These are phyloP conservation scores for Neosalanx taihuensis DNA, from an alignment of 2,797 vertebrate genomes.

Conservation along the genomic window DNA sequence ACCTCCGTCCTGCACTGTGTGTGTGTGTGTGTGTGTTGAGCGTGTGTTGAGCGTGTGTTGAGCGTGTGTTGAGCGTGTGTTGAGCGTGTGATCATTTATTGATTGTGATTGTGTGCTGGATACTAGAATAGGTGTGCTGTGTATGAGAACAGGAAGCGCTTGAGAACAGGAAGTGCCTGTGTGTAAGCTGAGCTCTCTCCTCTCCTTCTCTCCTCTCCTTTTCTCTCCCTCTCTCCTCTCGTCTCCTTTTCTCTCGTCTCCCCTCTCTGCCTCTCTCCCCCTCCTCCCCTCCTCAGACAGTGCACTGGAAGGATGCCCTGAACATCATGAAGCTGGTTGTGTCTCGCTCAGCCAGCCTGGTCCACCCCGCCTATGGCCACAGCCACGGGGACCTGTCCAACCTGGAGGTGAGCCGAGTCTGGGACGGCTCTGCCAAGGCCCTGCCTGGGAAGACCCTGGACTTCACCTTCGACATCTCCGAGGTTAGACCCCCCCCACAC, in stretches of 20 bases:
- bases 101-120: too few relatives aligned
- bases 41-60: too few relatives aligned
- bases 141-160: too few relatives aligned
- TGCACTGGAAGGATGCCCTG: slow-evolving; percentile 89
- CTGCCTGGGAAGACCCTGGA: slow-evolving; percentile 91
- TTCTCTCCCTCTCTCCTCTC: neutral
- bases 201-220: neutral
- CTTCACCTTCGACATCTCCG: slow-evolving; percentile 93
- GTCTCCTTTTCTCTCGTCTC: neutral
- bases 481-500: slow-evolving; percentile 70
- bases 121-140: too few relatives aligned
- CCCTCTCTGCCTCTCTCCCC: neutral
- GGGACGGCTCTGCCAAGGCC: slow-evolving; percentile 88
- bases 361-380: slow-evolving; percentile 79
- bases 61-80: neutral
- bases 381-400: slow-evolving; percentile 79
- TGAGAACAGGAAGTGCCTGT: too few relatives aligned
- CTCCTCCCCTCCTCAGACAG: slow-evolving; percentile 60
- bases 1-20: too few relatives aligned
- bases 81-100: too few relatives aligned
- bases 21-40: neutral
- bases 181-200: too few relatives aligned
- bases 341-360: slow-evolving; percentile 88
- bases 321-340: slow-evolving; percentile 91
- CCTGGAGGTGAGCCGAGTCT: slow-evolving; percentile 85